Conservation (phyloP, 1,140 invertebrate species). For the Hirudo medicinalis region DNA sequence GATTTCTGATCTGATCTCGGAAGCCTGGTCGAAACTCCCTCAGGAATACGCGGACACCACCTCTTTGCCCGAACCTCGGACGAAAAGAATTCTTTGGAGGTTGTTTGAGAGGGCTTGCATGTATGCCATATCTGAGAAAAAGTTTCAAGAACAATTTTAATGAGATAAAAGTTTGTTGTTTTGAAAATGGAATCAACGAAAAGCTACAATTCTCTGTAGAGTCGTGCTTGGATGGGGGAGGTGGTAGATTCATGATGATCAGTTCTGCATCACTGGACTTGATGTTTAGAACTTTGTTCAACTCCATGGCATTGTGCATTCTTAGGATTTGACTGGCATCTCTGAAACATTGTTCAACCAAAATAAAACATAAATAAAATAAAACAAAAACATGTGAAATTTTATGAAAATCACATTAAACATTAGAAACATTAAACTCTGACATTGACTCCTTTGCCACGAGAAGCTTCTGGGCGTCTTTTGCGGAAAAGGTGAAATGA, state of each 20-base stretch:
- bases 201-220: slow-evolving; percentile 78
- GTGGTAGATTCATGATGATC: slow-evolving; percentile 93
- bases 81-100: slow-evolving; percentile 83
- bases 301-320: slow-evolving; percentile 96
- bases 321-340: slow-evolving; percentile 86
- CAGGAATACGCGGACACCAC: slow-evolving; percentile 42
- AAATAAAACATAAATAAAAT: too few species aligned
- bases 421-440: too few species aligned
- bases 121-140: slow-evolving; percentile 41
- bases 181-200: neutral
- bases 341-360: slow-evolving; percentile 23
- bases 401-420: too few species aligned
- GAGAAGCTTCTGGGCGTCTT: too few species aligned
- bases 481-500: too few species aligned
- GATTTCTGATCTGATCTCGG: too few species aligned
- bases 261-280: slow-evolving; percentile 91
- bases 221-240: slow-evolving; percentile 73
- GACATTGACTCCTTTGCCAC: too few species aligned
- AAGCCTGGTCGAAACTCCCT: neutral
- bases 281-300: slow-evolving; percentile 93
- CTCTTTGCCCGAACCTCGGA: slow-evolving; percentile 83
- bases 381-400: too few species aligned
- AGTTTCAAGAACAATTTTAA: neutral
- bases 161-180: neutral
- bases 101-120: neutral